phyloP scores from a whole-genome alignment of 2,888 invertebrate species.

The Tetheella fluctuosa region DNA sequence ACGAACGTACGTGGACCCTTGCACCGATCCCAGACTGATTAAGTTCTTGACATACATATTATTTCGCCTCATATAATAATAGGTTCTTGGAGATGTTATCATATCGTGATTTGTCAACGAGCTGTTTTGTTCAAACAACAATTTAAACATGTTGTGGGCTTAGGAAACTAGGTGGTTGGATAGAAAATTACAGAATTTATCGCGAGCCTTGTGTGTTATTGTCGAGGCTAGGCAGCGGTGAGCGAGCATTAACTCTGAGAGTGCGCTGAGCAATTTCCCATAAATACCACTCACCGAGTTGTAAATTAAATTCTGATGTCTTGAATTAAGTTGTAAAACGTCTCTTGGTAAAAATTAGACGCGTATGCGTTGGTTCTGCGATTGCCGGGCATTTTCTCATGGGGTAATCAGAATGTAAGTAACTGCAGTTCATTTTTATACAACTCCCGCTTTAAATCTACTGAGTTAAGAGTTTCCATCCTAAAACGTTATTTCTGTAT shows the following conservation, averaged over 20 bases:
- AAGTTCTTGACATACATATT: slow-evolving; percentile 68
- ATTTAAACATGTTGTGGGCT: slow-evolving; percentile 32
- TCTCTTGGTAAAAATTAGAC: slow-evolving; percentile 44
- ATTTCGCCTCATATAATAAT: slow-evolving; percentile 57
- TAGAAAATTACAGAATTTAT: slow-evolving; percentile 46
- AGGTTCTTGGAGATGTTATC: slow-evolving; percentile 29
- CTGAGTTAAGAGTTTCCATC: background rate
- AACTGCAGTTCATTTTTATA: slow-evolving; percentile 29
- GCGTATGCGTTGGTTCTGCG: slow-evolving; percentile 37
- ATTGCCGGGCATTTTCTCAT: slow-evolving; percentile 44
- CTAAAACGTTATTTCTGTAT: background rate
- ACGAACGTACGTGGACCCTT: slow-evolving; percentile 41
- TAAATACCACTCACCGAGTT: slow-evolving; percentile 59
- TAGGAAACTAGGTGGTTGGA: slow-evolving; percentile 24
- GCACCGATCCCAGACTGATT: slow-evolving; percentile 63
- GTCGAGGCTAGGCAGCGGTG: slow-evolving; percentile 25
- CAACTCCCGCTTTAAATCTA: slow-evolving; percentile 15
- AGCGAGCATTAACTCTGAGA: slow-evolving; percentile 41
- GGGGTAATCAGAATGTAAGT: slow-evolving; percentile 28
- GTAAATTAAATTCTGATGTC: slow-evolving; percentile 73
- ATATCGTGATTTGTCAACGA: slow-evolving; percentile 30
- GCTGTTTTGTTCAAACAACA: slow-evolving; percentile 22
- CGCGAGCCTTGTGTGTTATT: slow-evolving; percentile 26
- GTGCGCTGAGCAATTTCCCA: slow-evolving; percentile 54
- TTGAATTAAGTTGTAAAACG: slow-evolving; percentile 63